phyloP scores from a whole-genome alignment of 2,113 vertebrate species.

The Hydrochoerus hydrochaeris region DNA sequence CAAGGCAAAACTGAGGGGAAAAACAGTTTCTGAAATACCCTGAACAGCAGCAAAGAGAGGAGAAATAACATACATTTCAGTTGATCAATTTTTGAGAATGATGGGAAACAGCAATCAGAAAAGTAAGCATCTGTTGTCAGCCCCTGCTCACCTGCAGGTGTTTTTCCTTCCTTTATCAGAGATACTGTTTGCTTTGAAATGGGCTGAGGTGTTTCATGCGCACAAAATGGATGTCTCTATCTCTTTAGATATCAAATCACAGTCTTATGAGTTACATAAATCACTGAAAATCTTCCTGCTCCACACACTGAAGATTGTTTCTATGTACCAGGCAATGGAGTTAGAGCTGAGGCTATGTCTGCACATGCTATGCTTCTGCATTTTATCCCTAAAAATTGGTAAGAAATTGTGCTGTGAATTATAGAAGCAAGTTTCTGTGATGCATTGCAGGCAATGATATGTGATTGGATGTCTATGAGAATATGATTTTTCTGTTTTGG shows the following conservation, averaged over 20 bases:
- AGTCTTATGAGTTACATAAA: neutral
- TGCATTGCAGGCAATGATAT: neutral
- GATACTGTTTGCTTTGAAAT: neutral
- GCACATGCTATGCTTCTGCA: neutral
- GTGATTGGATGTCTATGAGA: neutral
- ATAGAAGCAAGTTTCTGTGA: neutral
- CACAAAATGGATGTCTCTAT: neutral
- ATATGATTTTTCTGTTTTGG: conserved; percentile 1
- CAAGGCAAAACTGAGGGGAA: neutral
- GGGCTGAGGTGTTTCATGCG: neutral
- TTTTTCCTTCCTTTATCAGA: neutral
- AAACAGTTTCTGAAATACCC: neutral
- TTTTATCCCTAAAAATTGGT: neutral
- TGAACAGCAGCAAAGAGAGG: neutral
- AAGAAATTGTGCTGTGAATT: neutral
- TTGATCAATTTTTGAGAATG: conserved; percentile 34
- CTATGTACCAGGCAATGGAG: neutral
- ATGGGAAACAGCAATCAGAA: neutral
- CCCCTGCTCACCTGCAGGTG: neutral
- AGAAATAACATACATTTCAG: neutral
- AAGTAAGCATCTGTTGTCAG: neutral
- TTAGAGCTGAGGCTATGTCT: neutral
- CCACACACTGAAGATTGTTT: neutral
- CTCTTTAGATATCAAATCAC: neutral
- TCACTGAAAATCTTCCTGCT: conserved; percentile 11